Percentiles rank a stretch among this genome's conserved stretches.
phyloP scores from a whole-genome alignment of 2,888 invertebrate genomes.

The Netelia melanura region DNA sequence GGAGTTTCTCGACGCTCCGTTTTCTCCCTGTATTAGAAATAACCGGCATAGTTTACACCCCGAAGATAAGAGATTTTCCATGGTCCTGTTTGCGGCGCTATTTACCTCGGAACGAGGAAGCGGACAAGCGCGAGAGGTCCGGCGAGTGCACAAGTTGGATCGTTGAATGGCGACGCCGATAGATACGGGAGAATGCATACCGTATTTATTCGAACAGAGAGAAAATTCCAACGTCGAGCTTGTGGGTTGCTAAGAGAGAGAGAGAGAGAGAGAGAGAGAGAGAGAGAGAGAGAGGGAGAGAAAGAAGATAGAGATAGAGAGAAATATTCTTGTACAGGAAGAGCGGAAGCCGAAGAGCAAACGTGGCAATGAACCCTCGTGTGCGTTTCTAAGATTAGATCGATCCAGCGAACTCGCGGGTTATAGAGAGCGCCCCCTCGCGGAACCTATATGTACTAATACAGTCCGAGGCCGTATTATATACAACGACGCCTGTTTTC shows the following conservation, averaged over 20 bases:
- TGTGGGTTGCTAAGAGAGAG: slow-evolving; percentile 3
- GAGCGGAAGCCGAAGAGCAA: slow-evolving; percentile 51
- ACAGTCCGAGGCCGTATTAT: slow-evolving; percentile 31
- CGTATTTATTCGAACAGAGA: slow-evolving; percentile 48
- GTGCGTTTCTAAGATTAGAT: slow-evolving; percentile 69
- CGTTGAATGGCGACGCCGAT: slow-evolving; percentile 30
- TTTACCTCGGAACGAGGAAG: slow-evolving; percentile 49
- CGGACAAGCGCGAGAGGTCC: not conserved
- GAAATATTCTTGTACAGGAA: slow-evolving; percentile 21
- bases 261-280: no score
- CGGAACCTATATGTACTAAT: slow-evolving; percentile 61
- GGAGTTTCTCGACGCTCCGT: not conserved
- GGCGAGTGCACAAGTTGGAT: slow-evolving; percentile 11
- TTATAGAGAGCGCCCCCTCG: slow-evolving; percentile 15
- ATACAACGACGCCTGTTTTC: slow-evolving; percentile 9
- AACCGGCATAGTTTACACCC: no score
- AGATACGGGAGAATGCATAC: slow-evolving; percentile 2
- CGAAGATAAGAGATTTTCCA: no score
- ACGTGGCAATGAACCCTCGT: slow-evolving; percentile 71
- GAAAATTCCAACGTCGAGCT: slow-evolving; percentile 48
- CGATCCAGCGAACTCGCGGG: slow-evolving; percentile 57
- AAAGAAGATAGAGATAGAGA: no score
- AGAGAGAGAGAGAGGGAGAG: no score
- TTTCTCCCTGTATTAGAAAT: no score
- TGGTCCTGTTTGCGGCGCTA: not conserved